Percentiles rank a stretch among this genome's conserved stretches.
These are phyloP conservation scores for Theretra japonica DNA, from an alignment of 2,888 invertebrate species.

Conservation along the genomic window DNA sequence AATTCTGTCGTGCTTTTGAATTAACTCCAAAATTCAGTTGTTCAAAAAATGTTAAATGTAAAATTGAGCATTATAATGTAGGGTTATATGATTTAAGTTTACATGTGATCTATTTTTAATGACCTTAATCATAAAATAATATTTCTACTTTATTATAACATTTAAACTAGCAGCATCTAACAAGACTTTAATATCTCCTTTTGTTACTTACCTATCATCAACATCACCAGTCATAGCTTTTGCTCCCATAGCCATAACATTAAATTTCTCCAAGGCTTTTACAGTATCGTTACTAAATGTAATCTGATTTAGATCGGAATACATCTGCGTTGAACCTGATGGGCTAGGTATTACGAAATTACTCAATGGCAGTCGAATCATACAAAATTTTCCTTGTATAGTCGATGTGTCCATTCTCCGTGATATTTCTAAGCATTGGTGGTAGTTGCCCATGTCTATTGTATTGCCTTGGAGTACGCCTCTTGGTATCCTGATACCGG, in stretches of 20 bases:
- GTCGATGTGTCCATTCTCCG: conserved; percentile 38
- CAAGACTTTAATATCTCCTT: not conserved
- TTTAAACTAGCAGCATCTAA: not conserved
- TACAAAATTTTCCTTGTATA: conserved; percentile 63
- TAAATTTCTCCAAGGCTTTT: conserved; percentile 28
- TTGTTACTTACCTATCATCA: conserved; percentile 27
- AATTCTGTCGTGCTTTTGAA: too few species aligned
- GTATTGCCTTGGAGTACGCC: conserved; percentile 49
- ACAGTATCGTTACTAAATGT: conserved; percentile 33
- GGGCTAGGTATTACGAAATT: conserved; percentile 37
- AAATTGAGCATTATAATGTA: too few species aligned
- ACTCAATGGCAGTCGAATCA: conserved; percentile 47
- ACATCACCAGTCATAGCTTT: conserved; percentile 33
- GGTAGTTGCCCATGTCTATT: conserved; percentile 56
- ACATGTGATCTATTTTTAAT: too few species aligned
- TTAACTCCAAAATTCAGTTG: too few species aligned
- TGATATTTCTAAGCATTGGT: conserved; percentile 54
- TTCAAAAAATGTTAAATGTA: too few species aligned
- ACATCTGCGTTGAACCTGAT: conserved; percentile 30
- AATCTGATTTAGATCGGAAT: conserved; percentile 32
- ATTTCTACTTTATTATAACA: too few species aligned
- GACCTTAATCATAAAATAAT: too few species aligned
- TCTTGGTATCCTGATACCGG: conserved; percentile 54
- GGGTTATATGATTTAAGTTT: too few species aligned
- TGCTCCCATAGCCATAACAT: conserved; percentile 30